Base-by-base conservation (phyloP, 2,113 vertebrate species). In the Rostratula benghalensis region DNA sequence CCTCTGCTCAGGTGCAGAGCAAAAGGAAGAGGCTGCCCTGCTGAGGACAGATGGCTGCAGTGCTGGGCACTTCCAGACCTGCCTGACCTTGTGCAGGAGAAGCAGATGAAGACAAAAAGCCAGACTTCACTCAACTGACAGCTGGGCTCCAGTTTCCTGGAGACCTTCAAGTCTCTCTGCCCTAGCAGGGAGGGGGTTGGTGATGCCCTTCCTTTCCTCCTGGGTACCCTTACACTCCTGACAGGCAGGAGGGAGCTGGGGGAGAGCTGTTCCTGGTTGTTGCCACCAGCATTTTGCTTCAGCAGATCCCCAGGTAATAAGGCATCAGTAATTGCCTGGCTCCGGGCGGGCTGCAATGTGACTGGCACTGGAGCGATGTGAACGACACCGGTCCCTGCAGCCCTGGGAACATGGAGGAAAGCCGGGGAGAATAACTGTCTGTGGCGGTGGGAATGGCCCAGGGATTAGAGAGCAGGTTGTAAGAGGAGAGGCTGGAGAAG, bases 221-320 rank as follows among this genome's bases (percentile, higher is more conserved):
- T 53, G n/a, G 43, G n/a, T 27, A 48, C 39, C 39, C 33, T 33
- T 6, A 2, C 27, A 21, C 87, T 90, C 61, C 76, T 61, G 69
- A 28, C 41, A 78, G 76, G 17, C 10, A 14, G 1, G 33, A 83
- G 56, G 67, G 73, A 94, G 87, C 71, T 56, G 41, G 39, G 70
- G 83, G 71, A 94, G 51, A 39, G 94, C 73, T 90, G 89, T 90
- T 94, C 77, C 73, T 65, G 63, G 70, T 70, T 92, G 39, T 88
- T 90, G 96, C 95, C 71, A 41, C 16, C 0, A 88, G 95, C 88
- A 3, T 78, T 97, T 96, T 82, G 25, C 91, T 94, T 65, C 74
- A 50, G 87, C 68, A 16, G 74, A 31, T 91, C 92, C 90, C 39
- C 2, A 90, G 94, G 88, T 81, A 91, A 18, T 63, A 20, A 76